These are phyloP conservation scores for Poeciliopsis occidentalis DNA, from an alignment of 2,113 vertebrate genomes.

Conservation along the genomic window DNA sequence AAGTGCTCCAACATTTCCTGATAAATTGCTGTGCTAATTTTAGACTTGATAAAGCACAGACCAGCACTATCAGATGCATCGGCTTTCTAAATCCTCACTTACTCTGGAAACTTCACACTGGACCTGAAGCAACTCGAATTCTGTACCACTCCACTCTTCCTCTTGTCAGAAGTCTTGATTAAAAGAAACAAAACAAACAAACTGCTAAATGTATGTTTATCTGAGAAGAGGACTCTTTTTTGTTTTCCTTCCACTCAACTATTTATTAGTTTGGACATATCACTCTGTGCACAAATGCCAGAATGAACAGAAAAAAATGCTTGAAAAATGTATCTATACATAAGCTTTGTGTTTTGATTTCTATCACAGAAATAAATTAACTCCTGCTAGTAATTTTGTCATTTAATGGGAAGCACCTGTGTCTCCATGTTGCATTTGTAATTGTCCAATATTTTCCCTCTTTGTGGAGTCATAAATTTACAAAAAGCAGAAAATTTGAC, in stretches of 20 bases:
- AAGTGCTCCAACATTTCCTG: background rate
- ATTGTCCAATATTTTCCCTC: background rate
- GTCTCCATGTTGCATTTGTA: background rate
- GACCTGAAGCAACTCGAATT: background rate
- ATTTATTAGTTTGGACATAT: background rate
- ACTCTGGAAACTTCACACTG: background rate
- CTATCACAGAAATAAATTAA: background rate
- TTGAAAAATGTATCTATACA: background rate
- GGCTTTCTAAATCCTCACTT: background rate
- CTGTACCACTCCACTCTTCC: background rate
- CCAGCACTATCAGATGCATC: background rate
- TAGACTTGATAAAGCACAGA: background rate
- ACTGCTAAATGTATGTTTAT: too few species aligned
- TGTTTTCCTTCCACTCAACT: background rate
- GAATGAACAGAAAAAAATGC: background rate
- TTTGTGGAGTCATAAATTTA: conserved; percentile 34
- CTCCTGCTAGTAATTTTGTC: background rate
- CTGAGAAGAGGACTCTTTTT: too few species aligned
- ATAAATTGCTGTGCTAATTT: background rate
- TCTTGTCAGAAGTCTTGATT: too few species aligned
- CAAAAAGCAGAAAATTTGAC: conserved; percentile 7
- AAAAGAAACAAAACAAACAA: too few species aligned
- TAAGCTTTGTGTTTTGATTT: background rate
- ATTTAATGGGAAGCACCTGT: background rate
- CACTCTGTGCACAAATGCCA: background rate